These are phyloP conservation scores for Manis pentadactyla DNA, from an alignment of 2,797 vertebrate species.

Conservation along the genomic window DNA sequence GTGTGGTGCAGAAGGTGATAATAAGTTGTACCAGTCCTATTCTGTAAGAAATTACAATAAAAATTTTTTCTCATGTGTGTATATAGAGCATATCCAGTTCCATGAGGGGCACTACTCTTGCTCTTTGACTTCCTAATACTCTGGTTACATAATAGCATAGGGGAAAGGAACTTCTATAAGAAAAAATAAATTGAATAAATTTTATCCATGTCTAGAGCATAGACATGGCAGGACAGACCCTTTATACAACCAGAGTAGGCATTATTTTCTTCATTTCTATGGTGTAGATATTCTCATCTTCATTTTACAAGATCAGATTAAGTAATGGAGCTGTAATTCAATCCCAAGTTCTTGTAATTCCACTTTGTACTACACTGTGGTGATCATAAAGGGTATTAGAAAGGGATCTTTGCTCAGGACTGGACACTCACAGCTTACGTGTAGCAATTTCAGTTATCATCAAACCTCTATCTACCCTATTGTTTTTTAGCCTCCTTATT, in stretches of 20 bases:
- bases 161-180: background rate
- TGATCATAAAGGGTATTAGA: background rate
- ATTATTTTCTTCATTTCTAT: background rate
- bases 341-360: background rate
- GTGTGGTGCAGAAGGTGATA: background rate
- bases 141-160: background rate
- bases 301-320: constrained; percentile 57
- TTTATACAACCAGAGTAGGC: background rate
- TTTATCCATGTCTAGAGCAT: background rate
- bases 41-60: background rate
- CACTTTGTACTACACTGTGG: background rate
- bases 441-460: background rate
- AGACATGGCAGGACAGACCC: background rate
- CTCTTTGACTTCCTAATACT: constrained; percentile 13
- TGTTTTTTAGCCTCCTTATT: constrained; percentile 13
- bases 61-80: background rate
- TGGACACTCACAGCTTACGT: background rate
- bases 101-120: background rate
- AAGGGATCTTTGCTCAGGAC: constrained; percentile 8
- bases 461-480: background rate
- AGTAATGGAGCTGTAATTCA: constrained; percentile 16
- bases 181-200: background rate
- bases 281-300: background rate
- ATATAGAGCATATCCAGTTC: background rate
- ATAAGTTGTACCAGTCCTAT: background rate